Evolutionary conservation across 2,113 vertebrate genomes (phyloP).

Genomic region (Baryphthengus martii): DNA sequence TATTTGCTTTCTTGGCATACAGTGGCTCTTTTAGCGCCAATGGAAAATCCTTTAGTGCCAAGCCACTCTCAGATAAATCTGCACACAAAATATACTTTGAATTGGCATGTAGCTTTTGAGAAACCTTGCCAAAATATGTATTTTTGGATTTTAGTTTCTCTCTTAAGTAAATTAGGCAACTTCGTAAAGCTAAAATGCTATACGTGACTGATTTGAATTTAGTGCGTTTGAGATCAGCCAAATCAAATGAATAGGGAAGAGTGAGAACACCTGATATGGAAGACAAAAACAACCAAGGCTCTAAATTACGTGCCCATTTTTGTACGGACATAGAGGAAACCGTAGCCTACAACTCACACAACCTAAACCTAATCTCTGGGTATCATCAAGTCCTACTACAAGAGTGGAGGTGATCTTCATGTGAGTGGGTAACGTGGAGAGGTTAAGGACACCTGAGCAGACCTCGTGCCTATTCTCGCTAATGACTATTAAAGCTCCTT

Average conservation of each 20-base stretch:
- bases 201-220: background rate
- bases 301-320: background rate
- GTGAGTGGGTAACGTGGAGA: background rate
- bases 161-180: constrained; percentile 17
- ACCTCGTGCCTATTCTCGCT: background rate
- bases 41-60: constrained; percentile 78
- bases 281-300: background rate
- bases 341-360: background rate
- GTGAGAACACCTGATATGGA: background rate
- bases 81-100: constrained; percentile 56
- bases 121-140: constrained; percentile 38
- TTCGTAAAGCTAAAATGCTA: background rate
- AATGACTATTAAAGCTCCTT: background rate
- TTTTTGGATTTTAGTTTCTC: constrained; percentile 29
- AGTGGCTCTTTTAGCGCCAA: constrained; percentile 52
- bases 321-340: background rate
- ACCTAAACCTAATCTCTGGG: background rate
- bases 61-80: constrained; percentile 74
- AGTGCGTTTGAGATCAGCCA: background rate
- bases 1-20: constrained; percentile 74
- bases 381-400: background rate
- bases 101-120: constrained; percentile 46
- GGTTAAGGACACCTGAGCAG: background rate
- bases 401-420: background rate
- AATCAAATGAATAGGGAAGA: background rate